Evolutionary conservation across 37 sponge, comb jelly and placozoan genomes (phyloP), one percentile per base, ranked within the genome.

Genomic region (Axinella damicornis): DNA sequence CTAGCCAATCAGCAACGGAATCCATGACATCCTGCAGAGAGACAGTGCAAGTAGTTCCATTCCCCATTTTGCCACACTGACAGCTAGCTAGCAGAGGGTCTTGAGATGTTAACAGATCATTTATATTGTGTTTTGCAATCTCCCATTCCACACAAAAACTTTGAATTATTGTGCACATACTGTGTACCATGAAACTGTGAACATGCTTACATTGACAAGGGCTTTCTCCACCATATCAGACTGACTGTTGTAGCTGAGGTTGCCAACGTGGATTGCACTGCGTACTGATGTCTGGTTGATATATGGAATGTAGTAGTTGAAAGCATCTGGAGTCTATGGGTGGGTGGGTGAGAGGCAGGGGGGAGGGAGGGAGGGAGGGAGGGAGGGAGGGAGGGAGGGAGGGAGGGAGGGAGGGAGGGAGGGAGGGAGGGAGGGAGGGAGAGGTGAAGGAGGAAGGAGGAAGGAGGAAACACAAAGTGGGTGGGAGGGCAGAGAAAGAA

Each of bases 211-310:
- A 78, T 85, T 85, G n/a, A 85, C 61, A 0, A 96, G 71, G 16
- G 78, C 65, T 28, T 56, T 77, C 67, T 96, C 94, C 57, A 91
- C 92, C 21, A 66, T 79, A 5, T 55, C 57, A 0, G 66, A 59
- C 30, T 89, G 89, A 25, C 69, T 32, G 27, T 85, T 76, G 74
- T 87, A 95, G 76, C 83, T 81, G 30, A 86, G 82, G 62, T 89
- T 91, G 5, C 97, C 97, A 59, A 96, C 97, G 68, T 96, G 93
- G 31, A 96, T 96, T 16, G 87, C 89, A 15, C 62, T 31, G 0
- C 97, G 77, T 19, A 71, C 65, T 5, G 36, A 54, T 4, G 68
- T 62, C 37, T 78, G 79, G 39, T 81, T 71, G 34, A 96, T 19
- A 69, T 70, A 93, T 1, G 71, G 36, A 2, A 24, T 46, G 35